Conservation (phyloP, 2,888 invertebrate genomes). For the Rhingia campestris region DNA sequence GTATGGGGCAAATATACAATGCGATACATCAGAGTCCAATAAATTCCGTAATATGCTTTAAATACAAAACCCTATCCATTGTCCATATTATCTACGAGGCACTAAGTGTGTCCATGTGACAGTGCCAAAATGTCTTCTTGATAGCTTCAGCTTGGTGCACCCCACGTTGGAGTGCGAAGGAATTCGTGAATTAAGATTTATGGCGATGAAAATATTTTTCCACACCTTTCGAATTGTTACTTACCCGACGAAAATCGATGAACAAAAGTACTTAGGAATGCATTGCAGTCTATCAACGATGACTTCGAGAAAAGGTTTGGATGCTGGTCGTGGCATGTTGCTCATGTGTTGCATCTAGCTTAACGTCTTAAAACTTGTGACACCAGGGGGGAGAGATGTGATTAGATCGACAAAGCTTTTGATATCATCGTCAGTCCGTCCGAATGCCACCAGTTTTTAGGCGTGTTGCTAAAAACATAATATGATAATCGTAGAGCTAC, state of each 20-base stretch:
- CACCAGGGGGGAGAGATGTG: too few relatives aligned
- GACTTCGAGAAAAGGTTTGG: constrained; percentile 1
- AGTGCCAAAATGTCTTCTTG: constrained; percentile 62
- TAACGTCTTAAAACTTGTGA: too few relatives aligned
- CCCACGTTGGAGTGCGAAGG: constrained; percentile 30
- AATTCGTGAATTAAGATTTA: constrained; percentile 69
- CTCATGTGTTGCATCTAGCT: background rate
- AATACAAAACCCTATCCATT: constrained; percentile 44
- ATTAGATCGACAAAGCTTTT: too few relatives aligned
- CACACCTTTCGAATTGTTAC: constrained; percentile 71
- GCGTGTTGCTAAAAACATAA: too few relatives aligned
- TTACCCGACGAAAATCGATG: constrained; percentile 62
- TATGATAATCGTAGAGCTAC: too few relatives aligned
- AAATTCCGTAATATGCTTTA: constrained; percentile 22
- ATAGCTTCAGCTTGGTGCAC: constrained; percentile 59
- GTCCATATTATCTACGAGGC: constrained; percentile 58
- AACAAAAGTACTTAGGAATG: constrained; percentile 65
- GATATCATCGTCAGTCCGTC: too few relatives aligned
- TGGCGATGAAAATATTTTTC: constrained; percentile 74
- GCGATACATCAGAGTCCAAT: constrained; percentile 1
- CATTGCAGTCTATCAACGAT: constrained; percentile 23
- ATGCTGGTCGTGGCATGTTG: background rate
- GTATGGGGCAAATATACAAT: too few relatives aligned
- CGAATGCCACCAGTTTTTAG: too few relatives aligned
- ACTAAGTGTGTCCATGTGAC: constrained; percentile 63